Conservation (phyloP, 1,140 invertebrate species). For the Ostrea denselamellosa region DNA sequence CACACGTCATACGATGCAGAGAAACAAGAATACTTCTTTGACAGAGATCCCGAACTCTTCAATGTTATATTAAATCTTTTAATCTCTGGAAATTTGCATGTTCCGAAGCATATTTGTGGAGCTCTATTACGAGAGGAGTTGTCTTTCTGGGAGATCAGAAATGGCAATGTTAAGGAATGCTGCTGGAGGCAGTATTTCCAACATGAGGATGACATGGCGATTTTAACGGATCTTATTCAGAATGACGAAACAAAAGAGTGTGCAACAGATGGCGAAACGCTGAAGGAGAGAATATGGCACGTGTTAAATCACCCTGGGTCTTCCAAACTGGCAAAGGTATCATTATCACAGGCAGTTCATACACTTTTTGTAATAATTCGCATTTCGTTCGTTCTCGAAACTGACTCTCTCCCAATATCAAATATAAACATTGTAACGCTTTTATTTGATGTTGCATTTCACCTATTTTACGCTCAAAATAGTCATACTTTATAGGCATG, state of each 20-base stretch:
- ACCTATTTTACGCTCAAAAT: no score
- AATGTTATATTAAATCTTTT: constrained; percentile 98
- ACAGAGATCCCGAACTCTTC: constrained; percentile 98
- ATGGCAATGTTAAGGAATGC: constrained; percentile 97
- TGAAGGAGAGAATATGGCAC: constrained; percentile 96
- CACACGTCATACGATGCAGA: constrained; percentile 93
- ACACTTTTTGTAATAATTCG: no score
- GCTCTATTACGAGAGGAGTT: constrained; percentile 98
- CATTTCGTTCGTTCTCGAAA: not conserved
- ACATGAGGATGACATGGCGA: constrained; percentile 88
- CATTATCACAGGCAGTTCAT: no score
- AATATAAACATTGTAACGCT: no score
- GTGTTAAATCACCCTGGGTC: constrained; percentile 55
- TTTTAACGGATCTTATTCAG: constrained; percentile 71
- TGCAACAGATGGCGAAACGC: constrained; percentile 86
- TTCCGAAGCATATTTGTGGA: constrained; percentile 98
- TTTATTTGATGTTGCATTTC: no score
- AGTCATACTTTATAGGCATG: no score
- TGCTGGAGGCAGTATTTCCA: constrained; percentile 98
- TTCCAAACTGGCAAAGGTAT: constrained; percentile 56
- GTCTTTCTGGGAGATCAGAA: constrained; percentile 97
- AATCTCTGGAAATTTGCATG: constrained; percentile 97
- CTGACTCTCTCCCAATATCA: not conserved
- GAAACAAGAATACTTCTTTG: constrained; percentile 98
- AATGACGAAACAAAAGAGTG: constrained; percentile 79